Evolutionary conservation across 2,797 vertebrate genomes (phyloP), one percentile per base, ranked within the genome.

Genomic region (Gorsachius magnificus): DNA sequence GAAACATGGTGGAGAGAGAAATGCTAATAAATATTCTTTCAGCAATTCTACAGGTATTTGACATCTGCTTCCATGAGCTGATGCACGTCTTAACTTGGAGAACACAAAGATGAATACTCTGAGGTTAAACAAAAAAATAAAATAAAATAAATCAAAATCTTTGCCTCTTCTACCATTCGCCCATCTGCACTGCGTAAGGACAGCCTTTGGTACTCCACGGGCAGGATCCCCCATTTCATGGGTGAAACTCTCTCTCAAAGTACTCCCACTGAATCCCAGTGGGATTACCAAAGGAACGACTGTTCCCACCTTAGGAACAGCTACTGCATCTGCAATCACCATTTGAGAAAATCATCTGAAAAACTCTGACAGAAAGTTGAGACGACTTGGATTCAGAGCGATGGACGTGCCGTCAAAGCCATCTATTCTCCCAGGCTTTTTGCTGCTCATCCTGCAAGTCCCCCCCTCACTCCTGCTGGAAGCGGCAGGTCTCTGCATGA

Each of bases 271-370:
- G 50, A 41, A 69, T 31, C 45, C 45, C 78, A 70, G 28, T 0
- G 0, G 48, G 43, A 41, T 41, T 20, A 24, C 22, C 21, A 22
- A 41, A 1, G 1, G 54, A 69, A 50, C 3, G 18, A 48, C 31
- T 16, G 29, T 50, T 33, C 66, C 66, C 33, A 56, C 48, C 28
- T 58, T 12, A 58, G 58, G 33, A 83, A n/a, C 9, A 58, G 31
- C 24, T 10, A 16, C 10, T 17, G 24, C 5, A 38, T 38, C 63
- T 54, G 21, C 58, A 20, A 13, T 2, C 0, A 0, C 18, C 50
- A 11, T 16, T 36, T 35, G 36, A 78, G 50, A 71, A 70, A 65
- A 35, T 21, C 0, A 58, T 8, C 81, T 33, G n/a, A 56, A 38
- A 78, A 76, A 28, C 33, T 36, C 38, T 57, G 41, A 31, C 36